Evolutionary conservation across 1,140 invertebrate genomes (phyloP), one percentile per base, ranked within the genome.

Genomic region (Tetraneura akinire): DNA sequence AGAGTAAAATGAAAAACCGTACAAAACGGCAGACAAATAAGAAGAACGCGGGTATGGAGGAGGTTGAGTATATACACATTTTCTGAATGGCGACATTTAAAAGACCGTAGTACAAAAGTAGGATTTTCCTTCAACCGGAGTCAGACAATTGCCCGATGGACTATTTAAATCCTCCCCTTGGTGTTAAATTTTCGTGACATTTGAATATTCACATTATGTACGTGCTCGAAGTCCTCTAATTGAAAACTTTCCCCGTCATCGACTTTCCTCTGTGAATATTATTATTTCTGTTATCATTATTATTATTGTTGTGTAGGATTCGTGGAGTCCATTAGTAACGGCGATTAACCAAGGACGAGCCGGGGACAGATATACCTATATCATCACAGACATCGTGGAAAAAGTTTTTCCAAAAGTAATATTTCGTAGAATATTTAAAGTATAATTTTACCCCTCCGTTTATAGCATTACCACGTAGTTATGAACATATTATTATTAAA

Each of bases 141-240:
- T n/a, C 71, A 74, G n/a, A 68, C 37, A 32, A 68, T 45, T 23
- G 64, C n/a, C 42, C 64, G 37, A 23, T 8, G 37, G 37, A 68
- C 64, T 68, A 45, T 45, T 45, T 45, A 55, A 55, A 74, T 0
- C 29, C 18, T 23, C 55, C 37, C 55, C 29, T 13, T 14, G 11
- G 53, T 42, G 26, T 55, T 13, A 49, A 55, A 26, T 21, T 53
- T 10, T n/a, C 49, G 18, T 18, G 37, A 42, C 53, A 76, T 76
- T 76, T 76, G 73, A 76, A 76, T 76, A 76, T 76, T 76, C 73
- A 55, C 51, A 74, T 74, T 74, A 3, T 74, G 49, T 32, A 76
- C 74, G 74, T 60, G 74, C 74, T 32, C 55, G 42, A 47, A n/a
- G n/a, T 60, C 51, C 13, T 78, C 53, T 78, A 78, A 78, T 78